Evolutionary conservation across 2,888 invertebrate species (phyloP), one percentile per base, ranked within the genome.

Genomic region (Acrobasis consociella): DNA sequence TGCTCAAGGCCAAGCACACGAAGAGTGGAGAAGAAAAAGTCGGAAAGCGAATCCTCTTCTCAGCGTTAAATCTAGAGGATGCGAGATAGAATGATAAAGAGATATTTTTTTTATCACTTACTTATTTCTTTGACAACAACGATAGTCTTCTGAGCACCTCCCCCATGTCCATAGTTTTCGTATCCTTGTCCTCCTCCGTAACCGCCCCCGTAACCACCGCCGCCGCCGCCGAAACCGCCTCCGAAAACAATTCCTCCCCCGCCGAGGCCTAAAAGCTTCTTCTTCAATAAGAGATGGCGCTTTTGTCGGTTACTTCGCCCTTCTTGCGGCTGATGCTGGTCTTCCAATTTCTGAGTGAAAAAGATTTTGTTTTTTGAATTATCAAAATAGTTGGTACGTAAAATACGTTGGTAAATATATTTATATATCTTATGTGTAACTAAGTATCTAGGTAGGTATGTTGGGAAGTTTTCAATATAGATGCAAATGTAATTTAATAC

Each of bases 331-430:
- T 69, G 72, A n/a, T 73, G 75, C 75, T 91, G 91, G 38, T 91
- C 90, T 80, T 91, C 88, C 56, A 91, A 76, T 84, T 85, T 91
- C 91, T 91, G 77, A 59, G 70, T 1, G 70, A 64, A 63, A 68
- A 7, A 22, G 3, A 3, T 22, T 22, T 22, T 22, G 22, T 22
- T 22, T n/a, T n/a, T n/a, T n/a, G n/a, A 22, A 2, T 22, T 22
- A 22, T 22, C 22, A 3, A 22, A 22, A 22, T 22, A n/a, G n/a
- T n/a, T n/a, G n/a, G n/a, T n/a, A n/a, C n/a, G n/a, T n/a, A n/a
- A n/a, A n/a, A n/a, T n/a, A n/a, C n/a, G n/a, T n/a, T n/a, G n/a
- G n/a, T n/a, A n/a, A n/a, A n/a, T n/a, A n/a, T n/a, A n/a, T n/a
- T n/a, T n/a, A n/a, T n/a, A n/a, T n/a, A n/a, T n/a, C n/a, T n/a